phyloP scores from a whole-genome alignment of 2,797 vertebrate genomes.

The Peromyscus attwateri region DNA sequence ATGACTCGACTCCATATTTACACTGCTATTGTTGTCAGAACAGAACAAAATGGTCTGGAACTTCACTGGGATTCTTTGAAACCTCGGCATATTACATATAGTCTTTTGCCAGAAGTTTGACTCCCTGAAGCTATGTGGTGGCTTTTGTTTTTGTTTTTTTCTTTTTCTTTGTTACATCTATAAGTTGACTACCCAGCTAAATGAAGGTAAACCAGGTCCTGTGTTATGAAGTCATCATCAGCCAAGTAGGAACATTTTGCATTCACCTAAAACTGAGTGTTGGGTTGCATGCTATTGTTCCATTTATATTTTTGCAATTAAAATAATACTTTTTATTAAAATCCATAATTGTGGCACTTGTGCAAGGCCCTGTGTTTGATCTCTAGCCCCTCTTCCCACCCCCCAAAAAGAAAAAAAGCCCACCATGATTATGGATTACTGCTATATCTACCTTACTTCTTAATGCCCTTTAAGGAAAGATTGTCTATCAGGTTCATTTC shows the following conservation, averaged over 20 bases:
- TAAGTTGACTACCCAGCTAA: constrained; percentile 48
- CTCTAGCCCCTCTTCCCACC: not conserved
- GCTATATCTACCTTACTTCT: not conserved
- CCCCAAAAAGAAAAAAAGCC: not conserved
- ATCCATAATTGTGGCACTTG: not conserved
- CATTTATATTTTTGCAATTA: constrained; percentile 42
- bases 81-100: constrained; percentile 27
- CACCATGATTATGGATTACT: not conserved
- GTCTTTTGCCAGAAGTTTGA: constrained; percentile 53
- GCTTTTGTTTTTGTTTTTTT: not conserved
- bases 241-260: constrained; percentile 39
- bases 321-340: constrained; percentile 31
- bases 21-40: not conserved
- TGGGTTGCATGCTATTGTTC: constrained; percentile 9
- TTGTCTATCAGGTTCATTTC: constrained; percentile 38
- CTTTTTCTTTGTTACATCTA: constrained; percentile 31
- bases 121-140: not conserved
- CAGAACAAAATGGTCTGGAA: constrained; percentile 41
- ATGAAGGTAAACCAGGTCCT: constrained; percentile 63
- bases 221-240: constrained; percentile 19
- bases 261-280: constrained; percentile 20
- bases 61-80: constrained; percentile 29
- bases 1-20: not conserved
- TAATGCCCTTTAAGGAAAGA: constrained; percentile 31
- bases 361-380: not conserved